Percentiles rank a stretch among this genome's conserved stretches.
These are phyloP conservation scores for Amazona ochrocephala DNA, from an alignment of 2,797 vertebrate species.

Conservation along the genomic window DNA sequence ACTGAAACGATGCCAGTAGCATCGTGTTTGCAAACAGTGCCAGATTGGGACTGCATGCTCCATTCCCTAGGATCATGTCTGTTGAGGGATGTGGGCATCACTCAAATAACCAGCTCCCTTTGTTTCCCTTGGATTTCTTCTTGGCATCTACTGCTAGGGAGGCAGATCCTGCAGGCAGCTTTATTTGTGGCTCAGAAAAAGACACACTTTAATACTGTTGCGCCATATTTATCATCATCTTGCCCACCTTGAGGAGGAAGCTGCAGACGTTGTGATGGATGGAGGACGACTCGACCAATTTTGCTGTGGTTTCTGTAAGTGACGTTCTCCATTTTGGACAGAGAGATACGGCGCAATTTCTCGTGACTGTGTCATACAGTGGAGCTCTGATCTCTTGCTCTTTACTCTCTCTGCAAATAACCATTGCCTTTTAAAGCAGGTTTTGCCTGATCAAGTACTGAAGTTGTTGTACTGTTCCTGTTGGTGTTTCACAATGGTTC, in stretches of 20 bases:
- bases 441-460: neutral
- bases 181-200: neutral
- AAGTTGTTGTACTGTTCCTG: neutral
- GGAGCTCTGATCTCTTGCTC: neutral
- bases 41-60: slow-evolving; percentile 31
- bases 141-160: neutral
- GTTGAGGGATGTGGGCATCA: neutral
- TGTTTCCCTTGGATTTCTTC: neutral
- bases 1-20: neutral
- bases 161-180: neutral
- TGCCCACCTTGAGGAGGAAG: neutral
- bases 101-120: neutral
- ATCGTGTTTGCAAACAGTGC: neutral
- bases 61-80: neutral
- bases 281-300: neutral
- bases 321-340: neutral
- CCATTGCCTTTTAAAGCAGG: neutral
- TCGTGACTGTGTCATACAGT: neutral
- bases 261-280: neutral
- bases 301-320: neutral
- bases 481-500: neutral
- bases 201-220: neutral
- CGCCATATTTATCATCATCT: neutral
- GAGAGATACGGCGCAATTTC: neutral
- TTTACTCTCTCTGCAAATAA: neutral